Evolutionary conservation across 2,888 invertebrate genomes (phyloP).

Genomic region (Yponomeuta plumbellus): DNA sequence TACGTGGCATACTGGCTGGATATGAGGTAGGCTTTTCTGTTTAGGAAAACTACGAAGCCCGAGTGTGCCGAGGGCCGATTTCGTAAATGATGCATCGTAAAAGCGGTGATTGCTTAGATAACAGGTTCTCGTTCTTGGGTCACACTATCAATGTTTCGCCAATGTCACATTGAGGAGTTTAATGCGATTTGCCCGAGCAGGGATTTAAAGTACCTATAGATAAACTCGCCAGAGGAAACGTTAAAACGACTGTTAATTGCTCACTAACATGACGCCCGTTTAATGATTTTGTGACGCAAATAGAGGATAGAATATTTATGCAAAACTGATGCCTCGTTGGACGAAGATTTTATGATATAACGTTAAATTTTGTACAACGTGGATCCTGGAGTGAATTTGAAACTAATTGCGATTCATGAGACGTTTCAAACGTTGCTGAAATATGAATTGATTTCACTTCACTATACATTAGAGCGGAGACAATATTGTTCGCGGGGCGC

Average conservation of each 20-base stretch:
- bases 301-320: slow-evolving; percentile 8
- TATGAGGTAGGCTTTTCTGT: slow-evolving; percentile 29
- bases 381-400: background rate
- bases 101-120: slow-evolving; percentile 47
- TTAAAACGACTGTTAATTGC: slow-evolving; percentile 11
- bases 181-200: slow-evolving; percentile 19
- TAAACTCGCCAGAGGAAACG: slow-evolving; percentile 4
- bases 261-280: slow-evolving; percentile 8
- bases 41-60: slow-evolving; percentile 30
- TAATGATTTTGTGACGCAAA: slow-evolving; percentile 6
- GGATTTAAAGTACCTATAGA: background rate
- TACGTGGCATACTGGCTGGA: background rate
- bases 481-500: slow-evolving; percentile 72
- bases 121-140: slow-evolving; percentile 47
- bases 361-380: background rate
- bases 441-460: slow-evolving; percentile 70
- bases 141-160: slow-evolving; percentile 48
- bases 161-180: slow-evolving; percentile 38
- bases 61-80: slow-evolving; percentile 35
- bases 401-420: background rate
- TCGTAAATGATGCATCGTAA: slow-evolving; percentile 33
- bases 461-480: slow-evolving; percentile 66
- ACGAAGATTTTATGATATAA: background rate
- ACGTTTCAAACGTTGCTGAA: slow-evolving; percentile 35
- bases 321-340: slow-evolving; percentile 1